Evolutionary conservation across 30 jellyfish, hydroid and myxozoan species (phyloP).

Genomic region (Hydractinia symbiolongicarpus): DNA sequence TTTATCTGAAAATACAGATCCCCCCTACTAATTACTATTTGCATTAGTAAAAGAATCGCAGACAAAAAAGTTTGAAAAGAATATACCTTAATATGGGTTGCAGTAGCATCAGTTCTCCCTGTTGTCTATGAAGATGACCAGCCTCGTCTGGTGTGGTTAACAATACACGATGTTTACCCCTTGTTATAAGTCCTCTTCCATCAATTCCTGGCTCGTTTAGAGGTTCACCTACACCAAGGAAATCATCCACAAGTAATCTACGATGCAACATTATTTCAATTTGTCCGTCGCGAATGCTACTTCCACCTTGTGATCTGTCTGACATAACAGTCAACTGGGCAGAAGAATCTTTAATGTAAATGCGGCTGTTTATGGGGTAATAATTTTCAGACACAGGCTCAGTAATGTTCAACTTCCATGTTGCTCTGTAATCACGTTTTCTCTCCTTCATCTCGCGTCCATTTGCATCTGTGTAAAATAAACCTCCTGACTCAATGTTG

Average conservation of each 20-base stretch:
- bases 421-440: constrained; percentile 69
- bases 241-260: constrained; percentile 75
- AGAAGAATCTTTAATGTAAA: constrained; percentile 54
- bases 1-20: too few species aligned
- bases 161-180: constrained; percentile 66
- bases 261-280: constrained; percentile 91
- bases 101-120: constrained; percentile 62
- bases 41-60: too few species aligned
- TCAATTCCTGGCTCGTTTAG: constrained; percentile 80
- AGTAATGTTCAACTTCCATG: constrained; percentile 75
- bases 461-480: constrained; percentile 92
- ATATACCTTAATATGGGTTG: constrained; percentile 57
- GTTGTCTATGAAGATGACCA: constrained; percentile 51
- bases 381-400: constrained; percentile 86
- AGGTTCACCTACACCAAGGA: constrained; percentile 88
- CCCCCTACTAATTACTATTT: too few species aligned
- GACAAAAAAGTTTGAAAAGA: too few species aligned
- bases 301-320: constrained; percentile 97
- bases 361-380: constrained; percentile 90
- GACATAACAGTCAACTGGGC: constrained; percentile 86
- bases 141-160: constrained; percentile 87
- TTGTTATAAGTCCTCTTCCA: constrained; percentile 77
- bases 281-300: constrained; percentile 74
- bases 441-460: constrained; percentile 90
- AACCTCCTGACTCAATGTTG: constrained; percentile 54